Evolutionary conservation across 2,797 vertebrate genomes (phyloP).

Genomic region (Chloroceryle amazona): DNA sequence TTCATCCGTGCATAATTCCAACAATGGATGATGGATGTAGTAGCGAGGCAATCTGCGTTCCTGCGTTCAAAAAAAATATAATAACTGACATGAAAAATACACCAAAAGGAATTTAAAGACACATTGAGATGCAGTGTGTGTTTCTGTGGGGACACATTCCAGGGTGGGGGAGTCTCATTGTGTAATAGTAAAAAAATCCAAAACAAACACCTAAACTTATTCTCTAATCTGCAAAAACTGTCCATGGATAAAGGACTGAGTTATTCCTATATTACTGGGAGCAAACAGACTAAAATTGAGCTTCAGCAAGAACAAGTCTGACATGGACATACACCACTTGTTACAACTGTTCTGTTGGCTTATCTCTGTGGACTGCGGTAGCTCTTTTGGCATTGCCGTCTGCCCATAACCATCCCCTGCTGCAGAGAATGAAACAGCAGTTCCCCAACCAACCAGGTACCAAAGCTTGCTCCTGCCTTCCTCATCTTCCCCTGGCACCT

Average conservation of each 20-base stretch:
- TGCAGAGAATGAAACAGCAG: background rate
- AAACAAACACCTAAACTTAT: background rate
- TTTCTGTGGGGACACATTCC: background rate
- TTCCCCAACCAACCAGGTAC: background rate
- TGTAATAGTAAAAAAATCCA: background rate
- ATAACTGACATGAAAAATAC: background rate
- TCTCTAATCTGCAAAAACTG: background rate
- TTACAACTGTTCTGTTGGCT: background rate
- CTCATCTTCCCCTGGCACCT: background rate
- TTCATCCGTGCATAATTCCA: conserved; percentile 34
- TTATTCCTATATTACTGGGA: background rate
- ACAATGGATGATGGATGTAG: background rate
- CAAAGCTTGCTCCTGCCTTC: background rate
- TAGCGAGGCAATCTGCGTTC: conserved; percentile 4
- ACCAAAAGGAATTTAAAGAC: background rate
- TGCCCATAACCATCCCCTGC: background rate
- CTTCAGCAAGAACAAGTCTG: background rate
- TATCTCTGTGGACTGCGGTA: background rate
- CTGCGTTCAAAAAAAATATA: background rate
- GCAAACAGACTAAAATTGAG: background rate
- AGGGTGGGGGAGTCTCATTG: background rate
- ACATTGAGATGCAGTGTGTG: background rate
- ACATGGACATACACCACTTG: background rate
- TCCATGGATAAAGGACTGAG: background rate
- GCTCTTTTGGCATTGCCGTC: background rate